These are phyloP conservation scores for Scaeva pyrastri DNA, from an alignment of 2,888 invertebrate species.

Conservation along the genomic window DNA sequence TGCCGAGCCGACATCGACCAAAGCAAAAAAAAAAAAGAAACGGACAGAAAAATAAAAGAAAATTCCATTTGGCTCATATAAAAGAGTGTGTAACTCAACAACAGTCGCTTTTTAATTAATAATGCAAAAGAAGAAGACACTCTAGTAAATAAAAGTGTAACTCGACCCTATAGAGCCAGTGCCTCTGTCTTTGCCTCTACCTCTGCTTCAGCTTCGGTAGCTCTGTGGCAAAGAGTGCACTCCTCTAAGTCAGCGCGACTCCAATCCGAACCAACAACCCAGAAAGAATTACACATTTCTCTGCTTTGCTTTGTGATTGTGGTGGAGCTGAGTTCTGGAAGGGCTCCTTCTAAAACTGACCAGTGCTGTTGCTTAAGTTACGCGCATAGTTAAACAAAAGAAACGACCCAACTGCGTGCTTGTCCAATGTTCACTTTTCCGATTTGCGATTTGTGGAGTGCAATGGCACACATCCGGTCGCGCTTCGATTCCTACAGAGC, in stretches of 20 bases:
- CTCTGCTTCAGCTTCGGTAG: too few species aligned
- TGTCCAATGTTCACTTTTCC: slow-evolving; percentile 56
- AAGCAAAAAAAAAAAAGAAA: slow-evolving; percentile 5
- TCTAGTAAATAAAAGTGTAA: slow-evolving; percentile 58
- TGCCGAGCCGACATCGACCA: too few species aligned
- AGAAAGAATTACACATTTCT: slow-evolving; percentile 17
- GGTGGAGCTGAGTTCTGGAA: not conserved
- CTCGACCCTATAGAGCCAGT: slow-evolving; percentile 42
- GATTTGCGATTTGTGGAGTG: slow-evolving; percentile 75
- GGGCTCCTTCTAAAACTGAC: slow-evolving; percentile 20
- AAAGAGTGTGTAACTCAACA: slow-evolving; percentile 20
- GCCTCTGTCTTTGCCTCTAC: not conserved
- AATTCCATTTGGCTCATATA: slow-evolving; percentile 48
- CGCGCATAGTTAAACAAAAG: slow-evolving; percentile 65
- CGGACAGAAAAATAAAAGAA: slow-evolving; percentile 32
- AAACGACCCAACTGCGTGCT: slow-evolving; percentile 30
- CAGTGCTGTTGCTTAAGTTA: slow-evolving; percentile 36
- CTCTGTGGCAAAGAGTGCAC: not conserved
- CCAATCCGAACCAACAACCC: slow-evolving; percentile 6
- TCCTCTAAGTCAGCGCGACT: slow-evolving; percentile 21
- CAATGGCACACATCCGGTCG: slow-evolving; percentile 75
- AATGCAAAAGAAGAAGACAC: slow-evolving; percentile 57
- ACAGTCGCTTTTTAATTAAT: slow-evolving; percentile 71
- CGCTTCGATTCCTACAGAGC: slow-evolving; percentile 69
- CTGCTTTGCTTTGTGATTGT: slow-evolving; percentile 26